phyloP scores from a whole-genome alignment of 92 coral and sea anemone genomes.

The Zoanthus sociatus region DNA sequence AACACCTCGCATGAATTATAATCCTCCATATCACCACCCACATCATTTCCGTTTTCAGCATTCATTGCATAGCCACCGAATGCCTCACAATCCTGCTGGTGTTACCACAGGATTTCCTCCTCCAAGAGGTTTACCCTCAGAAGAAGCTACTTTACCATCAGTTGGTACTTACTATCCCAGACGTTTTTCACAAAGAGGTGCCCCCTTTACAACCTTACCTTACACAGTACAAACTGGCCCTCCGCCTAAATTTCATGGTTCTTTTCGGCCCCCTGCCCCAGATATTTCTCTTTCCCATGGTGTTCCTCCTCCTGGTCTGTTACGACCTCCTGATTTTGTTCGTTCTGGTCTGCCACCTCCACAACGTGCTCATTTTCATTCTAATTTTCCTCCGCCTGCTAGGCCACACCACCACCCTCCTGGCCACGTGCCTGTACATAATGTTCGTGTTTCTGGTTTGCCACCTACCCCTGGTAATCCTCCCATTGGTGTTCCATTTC shows the following conservation, averaged over 20 bases:
- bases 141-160: background rate
- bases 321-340: background rate
- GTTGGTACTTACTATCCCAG: background rate
- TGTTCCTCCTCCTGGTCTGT: background rate
- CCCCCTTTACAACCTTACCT: background rate
- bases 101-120: constrained; percentile 61
- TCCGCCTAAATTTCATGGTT: no score
- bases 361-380: constrained; percentile 53
- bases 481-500: background rate
- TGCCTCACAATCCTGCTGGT: constrained; percentile 31
- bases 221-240: background rate
- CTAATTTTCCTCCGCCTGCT: constrained; percentile 49
- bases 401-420: constrained; percentile 49
- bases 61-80: constrained; percentile 34
- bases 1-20: background rate
- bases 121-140: background rate
- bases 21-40: constrained; percentile 5
- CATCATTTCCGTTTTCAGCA: constrained; percentile 1
- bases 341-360: constrained; percentile 49
- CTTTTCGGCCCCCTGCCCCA: background rate
- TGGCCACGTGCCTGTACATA: constrained; percentile 52
- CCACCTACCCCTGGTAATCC: constrained; percentile 28
- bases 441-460: constrained; percentile 38
- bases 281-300: background rate
- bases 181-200: background rate